Percentiles rank a stretch among this genome's conserved stretches.
Evolutionary conservation across 2,113 vertebrate species (phyloP).

Genomic region (Mesembrinibis cayennensis): DNA sequence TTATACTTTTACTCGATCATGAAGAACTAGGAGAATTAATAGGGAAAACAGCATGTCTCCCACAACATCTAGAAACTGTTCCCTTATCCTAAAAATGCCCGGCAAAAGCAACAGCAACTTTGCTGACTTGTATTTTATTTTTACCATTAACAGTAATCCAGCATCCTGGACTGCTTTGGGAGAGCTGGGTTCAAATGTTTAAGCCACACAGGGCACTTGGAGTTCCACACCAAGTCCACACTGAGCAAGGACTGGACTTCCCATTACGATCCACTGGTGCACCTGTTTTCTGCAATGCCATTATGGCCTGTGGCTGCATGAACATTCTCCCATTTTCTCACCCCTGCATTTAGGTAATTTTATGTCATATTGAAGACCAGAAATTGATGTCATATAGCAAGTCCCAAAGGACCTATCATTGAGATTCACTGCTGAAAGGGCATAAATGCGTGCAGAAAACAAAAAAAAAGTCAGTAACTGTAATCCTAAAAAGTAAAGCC

Average conservation of each 20-base stretch:
- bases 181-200: not conserved
- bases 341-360: not conserved
- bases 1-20: not conserved
- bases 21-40: not conserved
- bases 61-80: not conserved
- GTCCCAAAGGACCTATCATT: not conserved
- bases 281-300: not conserved
- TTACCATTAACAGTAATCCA: not conserved
- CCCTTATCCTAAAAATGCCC: not conserved
- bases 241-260: rapidly evolving
- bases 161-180: not conserved
- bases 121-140: not conserved
- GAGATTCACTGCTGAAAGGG: not conserved
- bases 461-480: not conserved
- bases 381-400: not conserved
- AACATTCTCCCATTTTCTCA: not conserved
- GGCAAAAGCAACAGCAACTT: not conserved
- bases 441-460: not conserved
- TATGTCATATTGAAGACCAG: not conserved
- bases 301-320: not conserved
- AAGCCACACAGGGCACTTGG: not conserved
- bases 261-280: rapidly evolving
- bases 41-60: not conserved
- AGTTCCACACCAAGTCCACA: not conserved
- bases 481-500: not conserved